Evolutionary conservation across 2,797 vertebrate genomes (phyloP), one percentile per base, ranked within the genome.

Genomic region (Pipistrellus nathusii): DNA sequence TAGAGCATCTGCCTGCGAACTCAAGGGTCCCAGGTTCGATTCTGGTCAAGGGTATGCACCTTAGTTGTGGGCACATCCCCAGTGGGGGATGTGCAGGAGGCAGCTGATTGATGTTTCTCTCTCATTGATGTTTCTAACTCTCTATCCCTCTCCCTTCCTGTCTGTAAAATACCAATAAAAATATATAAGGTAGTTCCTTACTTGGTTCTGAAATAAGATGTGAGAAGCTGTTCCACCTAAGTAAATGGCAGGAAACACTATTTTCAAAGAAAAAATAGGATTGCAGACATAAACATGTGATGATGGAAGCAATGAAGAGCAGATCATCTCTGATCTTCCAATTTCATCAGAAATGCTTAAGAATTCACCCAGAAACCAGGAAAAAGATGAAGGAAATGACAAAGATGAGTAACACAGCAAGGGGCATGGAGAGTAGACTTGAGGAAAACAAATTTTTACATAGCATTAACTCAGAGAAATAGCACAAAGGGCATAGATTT

Each of bases 231-330:
- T 23, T 55, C 20, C 21, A 55, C 21, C 53, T 55, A 55, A 55
- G 53, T 51, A 13, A 93, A 90, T 25, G 46, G 53, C 55, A 93
- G 69, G 30, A 85, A 88, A 69, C 76, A 46, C 10, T 30, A 4
- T 38, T 94, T 94, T 81, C 41, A 90, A 62, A 57, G 44, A 30
- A 81, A 81, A 92, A 92, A 71, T n/a, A 73, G 4, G n/a, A 82
- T 64, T 57, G 38, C 8, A 68, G 68, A 90, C 78, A 68, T 69
- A 20, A 66, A 90, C 51, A 72, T 57, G n/a, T 10, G 48, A 62
- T 5, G 13, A 62, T 5, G 13, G 86, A 44, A 75, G 48, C 35
- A 44, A 32, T 1, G 9, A 80, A 57, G 38, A 88, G 21, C 32
- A 88, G 46, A 46, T 32, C 46, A 85, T 55, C n/a, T 90, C 55